These are phyloP conservation scores for Rhabdomys dilectus DNA, from an alignment of 2,113 vertebrate species.

Conservation along the genomic window DNA sequence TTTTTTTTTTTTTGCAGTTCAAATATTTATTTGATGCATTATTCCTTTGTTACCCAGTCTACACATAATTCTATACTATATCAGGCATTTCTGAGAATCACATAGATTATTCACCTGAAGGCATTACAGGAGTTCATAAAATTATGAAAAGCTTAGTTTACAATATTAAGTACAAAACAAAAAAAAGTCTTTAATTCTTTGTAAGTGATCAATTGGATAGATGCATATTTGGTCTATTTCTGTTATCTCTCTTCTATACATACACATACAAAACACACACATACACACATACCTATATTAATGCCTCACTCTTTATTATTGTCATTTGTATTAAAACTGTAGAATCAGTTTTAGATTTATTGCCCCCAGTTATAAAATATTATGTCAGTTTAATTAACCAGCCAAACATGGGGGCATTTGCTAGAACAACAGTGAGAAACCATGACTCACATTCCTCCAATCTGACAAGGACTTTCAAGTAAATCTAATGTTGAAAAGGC, in stretches of 20 bases:
- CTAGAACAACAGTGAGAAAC: background rate
- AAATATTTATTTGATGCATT: background rate
- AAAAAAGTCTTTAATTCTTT: background rate
- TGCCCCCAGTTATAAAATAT: background rate
- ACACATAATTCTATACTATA: background rate
- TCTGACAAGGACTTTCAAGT: background rate
- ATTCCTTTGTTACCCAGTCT: background rate
- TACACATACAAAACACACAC: background rate
- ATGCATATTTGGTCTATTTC: background rate
- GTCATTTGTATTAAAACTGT: background rate
- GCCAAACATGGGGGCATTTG: background rate
- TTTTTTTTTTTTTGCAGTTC: background rate
- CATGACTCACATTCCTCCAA: background rate
- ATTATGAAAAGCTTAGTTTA: background rate
- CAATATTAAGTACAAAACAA: background rate
- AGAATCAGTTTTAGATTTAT: background rate
- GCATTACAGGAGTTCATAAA: background rate
- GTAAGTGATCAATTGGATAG: background rate
- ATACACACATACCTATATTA: background rate
- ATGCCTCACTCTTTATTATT: background rate
- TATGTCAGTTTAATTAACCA: background rate
- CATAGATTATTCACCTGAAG: background rate
- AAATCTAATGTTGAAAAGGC: background rate
- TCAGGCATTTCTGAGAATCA: background rate
- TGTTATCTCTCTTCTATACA: background rate